phyloP scores from a whole-genome alignment of 2,113 vertebrate species.

The Tachysurus fulvidraco region DNA sequence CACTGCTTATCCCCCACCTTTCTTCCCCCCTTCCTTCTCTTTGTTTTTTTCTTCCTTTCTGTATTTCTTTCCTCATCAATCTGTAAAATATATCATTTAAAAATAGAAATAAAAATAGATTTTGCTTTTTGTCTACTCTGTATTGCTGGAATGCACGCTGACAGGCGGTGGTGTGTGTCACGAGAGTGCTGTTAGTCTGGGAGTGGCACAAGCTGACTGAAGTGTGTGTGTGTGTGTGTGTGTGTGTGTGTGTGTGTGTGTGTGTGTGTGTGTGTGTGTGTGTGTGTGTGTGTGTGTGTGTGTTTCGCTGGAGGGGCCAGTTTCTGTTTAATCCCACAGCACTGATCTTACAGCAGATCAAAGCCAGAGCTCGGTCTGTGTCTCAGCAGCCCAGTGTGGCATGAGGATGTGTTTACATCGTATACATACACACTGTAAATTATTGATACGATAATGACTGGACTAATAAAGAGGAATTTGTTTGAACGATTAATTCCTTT shows the following conservation, averaged over 20 bases:
- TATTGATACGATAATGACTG: neutral
- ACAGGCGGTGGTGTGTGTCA: neutral
- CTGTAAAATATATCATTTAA: neutral
- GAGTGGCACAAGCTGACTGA: too few species aligned
- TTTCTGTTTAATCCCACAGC: constrained; percentile 27
- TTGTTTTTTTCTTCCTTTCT: neutral
- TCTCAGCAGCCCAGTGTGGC: neutral
- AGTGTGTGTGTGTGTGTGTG: neutral
- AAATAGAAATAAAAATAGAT: neutral
- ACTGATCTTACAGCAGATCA: constrained; percentile 41
- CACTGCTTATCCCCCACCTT: neutral
- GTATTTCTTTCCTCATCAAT: neutral
- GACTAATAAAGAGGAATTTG: neutral
- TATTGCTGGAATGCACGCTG: neutral
- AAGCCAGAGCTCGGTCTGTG: constrained; percentile 29
- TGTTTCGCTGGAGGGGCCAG: constrained; percentile 48
- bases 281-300: neutral
- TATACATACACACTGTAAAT: neutral
- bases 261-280: constrained; percentile 19
- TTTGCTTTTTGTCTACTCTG: neutral
- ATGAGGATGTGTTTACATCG: neutral
- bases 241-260: constrained; percentile 10
- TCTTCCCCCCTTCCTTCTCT: neutral
- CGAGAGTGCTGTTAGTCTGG: neutral
- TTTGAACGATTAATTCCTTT: neutral